Percentiles rank a stretch among this genome's conserved stretches.
These are phyloP conservation scores for Euwallacea similis DNA, from an alignment of 1,140 invertebrate genomes.

Conservation along the genomic window DNA sequence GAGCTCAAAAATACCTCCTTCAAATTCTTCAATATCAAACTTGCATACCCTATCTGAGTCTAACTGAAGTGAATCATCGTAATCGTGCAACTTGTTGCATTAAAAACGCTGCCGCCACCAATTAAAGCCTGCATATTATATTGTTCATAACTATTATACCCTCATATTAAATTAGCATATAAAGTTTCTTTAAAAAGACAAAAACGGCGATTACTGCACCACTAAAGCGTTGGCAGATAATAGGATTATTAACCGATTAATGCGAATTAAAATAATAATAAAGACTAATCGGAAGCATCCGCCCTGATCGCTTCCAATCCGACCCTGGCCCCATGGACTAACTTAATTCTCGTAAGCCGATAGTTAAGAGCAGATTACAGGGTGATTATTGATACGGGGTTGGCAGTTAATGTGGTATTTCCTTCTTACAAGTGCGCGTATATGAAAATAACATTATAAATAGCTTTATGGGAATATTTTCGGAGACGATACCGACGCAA, in stretches of 20 bases:
- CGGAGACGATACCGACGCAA: not conserved
- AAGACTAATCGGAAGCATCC: not conserved
- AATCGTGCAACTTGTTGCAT: too few relatives aligned
- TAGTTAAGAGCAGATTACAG: constrained; percentile 8
- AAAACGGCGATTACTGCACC: too few relatives aligned
- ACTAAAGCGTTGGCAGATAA: not conserved
- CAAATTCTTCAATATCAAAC: too few relatives aligned
- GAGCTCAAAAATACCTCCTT: too few relatives aligned
- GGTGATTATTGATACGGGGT: constrained; percentile 24
- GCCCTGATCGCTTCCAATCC: not conserved
- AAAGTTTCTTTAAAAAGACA: too few relatives aligned
- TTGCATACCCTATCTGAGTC: too few relatives aligned
- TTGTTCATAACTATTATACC: too few relatives aligned
- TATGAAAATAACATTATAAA: constrained; percentile 6
- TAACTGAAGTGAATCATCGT: too few relatives aligned
- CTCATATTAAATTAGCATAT: too few relatives aligned
- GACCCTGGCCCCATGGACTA: not conserved
- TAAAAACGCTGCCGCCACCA: too few relatives aligned
- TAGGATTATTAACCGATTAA: not conserved
- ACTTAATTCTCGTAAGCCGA: constrained; percentile 1
- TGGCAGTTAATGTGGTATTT: constrained; percentile 23
- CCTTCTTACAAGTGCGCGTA: constrained; percentile 11
- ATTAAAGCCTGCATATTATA: too few relatives aligned
- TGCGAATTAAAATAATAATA: not conserved
- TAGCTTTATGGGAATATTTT: constrained; percentile 5